Percentiles rank a stretch among this genome's conserved stretches.
These are phyloP conservation scores for Pipistrellus kuhlii DNA, from an alignment of 2,797 vertebrate genomes.

Conservation along the genomic window DNA sequence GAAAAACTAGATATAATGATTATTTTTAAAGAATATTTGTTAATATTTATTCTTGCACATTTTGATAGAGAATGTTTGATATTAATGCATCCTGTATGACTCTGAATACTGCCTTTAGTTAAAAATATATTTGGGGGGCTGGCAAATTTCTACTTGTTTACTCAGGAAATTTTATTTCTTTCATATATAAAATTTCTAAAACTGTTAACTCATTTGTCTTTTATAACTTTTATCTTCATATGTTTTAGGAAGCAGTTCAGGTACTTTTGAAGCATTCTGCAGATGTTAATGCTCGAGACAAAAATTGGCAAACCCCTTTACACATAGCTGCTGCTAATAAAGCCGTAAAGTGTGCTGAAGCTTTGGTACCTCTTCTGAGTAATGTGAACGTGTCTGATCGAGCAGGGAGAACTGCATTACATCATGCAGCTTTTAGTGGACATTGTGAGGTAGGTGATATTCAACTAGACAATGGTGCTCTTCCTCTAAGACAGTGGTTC, in stretches of 20 bases:
- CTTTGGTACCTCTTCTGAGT: conserved; percentile 96
- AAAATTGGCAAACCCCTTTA: conserved; percentile 99
- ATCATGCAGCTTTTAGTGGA: conserved; percentile 98
- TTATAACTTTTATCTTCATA: conserved; percentile 52
- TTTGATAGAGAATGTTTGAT: conserved; percentile 44
- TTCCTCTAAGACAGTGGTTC: background rate
- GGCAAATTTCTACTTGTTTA: conserved; percentile 31
- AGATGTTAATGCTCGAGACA: conserved; percentile 98
- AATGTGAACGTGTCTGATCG: conserved; percentile 98
- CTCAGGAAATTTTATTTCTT: conserved; percentile 14
- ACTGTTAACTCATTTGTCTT: conserved; percentile 44
- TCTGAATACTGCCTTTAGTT: conserved; percentile 58
- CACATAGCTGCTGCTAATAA: conserved; percentile 98
- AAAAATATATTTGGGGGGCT: conserved; percentile 19
- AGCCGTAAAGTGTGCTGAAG: conserved; percentile 97
- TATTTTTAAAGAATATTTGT: background rate
- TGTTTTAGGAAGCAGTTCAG: conserved; percentile 95
- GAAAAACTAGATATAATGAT: background rate
- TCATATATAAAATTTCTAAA: conserved; percentile 33
- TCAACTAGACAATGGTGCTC: background rate
- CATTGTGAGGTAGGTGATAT: conserved; percentile 94
- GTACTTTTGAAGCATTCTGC: conserved; percentile 98
- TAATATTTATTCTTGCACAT: conserved; percentile 2
- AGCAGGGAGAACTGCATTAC: conserved; percentile 96
- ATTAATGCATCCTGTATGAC: background rate